A percentile compares a stretch with the other conserved stretches of the same genome.
Conservation (phyloP, 2,888 invertebrate genomes). For the Heliconius sara region DNA sequence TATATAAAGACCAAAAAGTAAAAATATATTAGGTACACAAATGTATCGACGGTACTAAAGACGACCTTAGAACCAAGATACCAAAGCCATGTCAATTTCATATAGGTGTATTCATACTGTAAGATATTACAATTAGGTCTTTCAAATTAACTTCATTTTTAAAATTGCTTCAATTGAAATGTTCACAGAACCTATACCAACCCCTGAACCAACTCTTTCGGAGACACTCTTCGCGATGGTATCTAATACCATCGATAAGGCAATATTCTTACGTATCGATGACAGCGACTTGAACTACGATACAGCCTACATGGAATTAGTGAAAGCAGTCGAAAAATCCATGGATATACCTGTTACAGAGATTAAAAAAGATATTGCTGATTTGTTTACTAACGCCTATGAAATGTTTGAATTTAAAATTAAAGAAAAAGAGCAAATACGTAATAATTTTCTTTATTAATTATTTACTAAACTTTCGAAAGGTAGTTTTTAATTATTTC, state of each 20-base stretch:
- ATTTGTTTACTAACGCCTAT: conserved; percentile 63
- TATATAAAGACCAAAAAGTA: no score
- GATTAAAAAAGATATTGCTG: conserved; percentile 66
- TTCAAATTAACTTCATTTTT: not conserved
- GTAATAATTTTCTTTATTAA: conserved; percentile 51
- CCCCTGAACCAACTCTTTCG: conserved; percentile 67
- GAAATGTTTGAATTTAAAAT: conserved; percentile 66
- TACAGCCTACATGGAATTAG: conserved; percentile 71
- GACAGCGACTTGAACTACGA: conserved; percentile 66
- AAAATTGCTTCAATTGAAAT: not conserved
- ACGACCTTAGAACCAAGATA: not conserved
- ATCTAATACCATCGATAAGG: conserved; percentile 71
- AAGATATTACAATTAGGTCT: not conserved
- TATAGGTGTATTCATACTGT: not conserved
- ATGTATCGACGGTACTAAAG: no score
- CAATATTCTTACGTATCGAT: conserved; percentile 62
- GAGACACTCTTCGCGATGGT: conserved; percentile 61
- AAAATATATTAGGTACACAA: no score
- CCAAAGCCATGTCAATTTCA: not conserved
- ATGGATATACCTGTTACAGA: conserved; percentile 76
- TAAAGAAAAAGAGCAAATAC: conserved; percentile 66
- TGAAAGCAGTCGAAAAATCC: conserved; percentile 68
- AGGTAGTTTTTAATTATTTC: not conserved
- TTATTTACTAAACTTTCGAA: not conserved
- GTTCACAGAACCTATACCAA: conserved; percentile 63